Conservation (phyloP, 2,797 vertebrate genomes). For the Hydrocynus forskahlii region DNA sequence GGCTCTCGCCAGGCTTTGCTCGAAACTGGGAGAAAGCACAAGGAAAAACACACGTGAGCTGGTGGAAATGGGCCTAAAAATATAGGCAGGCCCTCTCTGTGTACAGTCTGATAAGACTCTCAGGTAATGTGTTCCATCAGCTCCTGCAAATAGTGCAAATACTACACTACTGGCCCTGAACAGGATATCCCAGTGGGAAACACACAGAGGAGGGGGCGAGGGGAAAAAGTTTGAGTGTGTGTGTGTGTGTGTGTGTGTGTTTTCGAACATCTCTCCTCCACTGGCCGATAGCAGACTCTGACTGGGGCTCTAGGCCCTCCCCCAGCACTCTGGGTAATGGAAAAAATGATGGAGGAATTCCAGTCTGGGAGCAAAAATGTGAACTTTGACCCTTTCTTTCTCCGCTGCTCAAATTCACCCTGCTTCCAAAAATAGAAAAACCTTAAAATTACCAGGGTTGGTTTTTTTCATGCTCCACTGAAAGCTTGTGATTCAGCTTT, state of each 20-base stretch:
- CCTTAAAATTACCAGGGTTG: slow-evolving; percentile 71
- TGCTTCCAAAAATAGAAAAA: slow-evolving; percentile 83
- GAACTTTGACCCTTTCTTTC: slow-evolving; percentile 82
- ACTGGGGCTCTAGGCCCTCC: slow-evolving; percentile 72
- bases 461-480: slow-evolving; percentile 17
- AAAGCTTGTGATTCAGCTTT: slow-evolving; percentile 46
- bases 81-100: slow-evolving; percentile 62
- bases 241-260: no score
- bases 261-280: slow-evolving; percentile 47
- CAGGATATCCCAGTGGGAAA: slow-evolving; percentile 77
- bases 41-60: slow-evolving; percentile 37
- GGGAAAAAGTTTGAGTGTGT: slow-evolving; percentile 54
- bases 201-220: slow-evolving; percentile 31
- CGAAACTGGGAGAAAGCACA: slow-evolving; percentile 51
- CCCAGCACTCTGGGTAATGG: slow-evolving; percentile 80
- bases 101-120: slow-evolving; percentile 69
- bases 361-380: slow-evolving; percentile 83
- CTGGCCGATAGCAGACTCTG: slow-evolving; percentile 70
- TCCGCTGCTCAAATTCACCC: slow-evolving; percentile 70
- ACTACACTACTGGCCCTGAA: slow-evolving; percentile 71
- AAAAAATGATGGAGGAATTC: slow-evolving; percentile 89
- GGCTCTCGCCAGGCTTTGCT: slow-evolving; percentile 14
- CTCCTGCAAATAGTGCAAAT: slow-evolving; percentile 64
- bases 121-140: slow-evolving; percentile 71
- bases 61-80: slow-evolving; percentile 72